Evolutionary conservation across 2,797 vertebrate species (phyloP), one percentile per base, ranked within the genome.

Genomic region (Premnoplex brunnescens): DNA sequence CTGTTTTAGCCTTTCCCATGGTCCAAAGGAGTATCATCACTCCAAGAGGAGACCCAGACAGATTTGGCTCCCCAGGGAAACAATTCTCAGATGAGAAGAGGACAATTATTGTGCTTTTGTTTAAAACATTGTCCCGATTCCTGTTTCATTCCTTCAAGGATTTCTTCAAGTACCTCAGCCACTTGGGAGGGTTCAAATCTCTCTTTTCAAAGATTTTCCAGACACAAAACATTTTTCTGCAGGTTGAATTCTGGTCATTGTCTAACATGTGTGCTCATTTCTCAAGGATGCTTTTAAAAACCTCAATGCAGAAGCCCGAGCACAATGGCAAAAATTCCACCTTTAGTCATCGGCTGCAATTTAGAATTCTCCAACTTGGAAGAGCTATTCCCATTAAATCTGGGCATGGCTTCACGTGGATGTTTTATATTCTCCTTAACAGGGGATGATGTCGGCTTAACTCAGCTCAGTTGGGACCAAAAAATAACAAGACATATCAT

Each of bases 211-310:
- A 41, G 1, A 1, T 49, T 59, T 93, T 46, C 52, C 81, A 68
- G 80, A 34, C 9, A 30, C 18, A 37, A 49, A 92, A 37, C 55
- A 13, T 56, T 63, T 68, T 23, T 5, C 37, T 84, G 60, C 37
- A 43, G 19, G 49, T 4, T 67, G 41, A 86, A 81, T 48, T 54
- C 44, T 34, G 59, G 55, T 34, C 82, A 20, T 56, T 54, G 36
- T 28, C 75, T 64, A 27, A 54, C 71, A 82, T 72, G 44, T 49
- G 43, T 56, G 69, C 66, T 85, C 55, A 18, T 81, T 81, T 83
- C 88, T 85, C 82, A 68, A 82, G 78, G 82, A 79, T 81, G 37
- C 68, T 75, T 94, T 83, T 52, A 59, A 60, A 79, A 86, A 37
- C 30, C 58, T 81, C 32, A 69, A 36, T 13, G 52, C 55, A 79